Base-by-base conservation (phyloP, 2,888 invertebrate genomes). In the Lepetodrilus schrolli region DNA sequence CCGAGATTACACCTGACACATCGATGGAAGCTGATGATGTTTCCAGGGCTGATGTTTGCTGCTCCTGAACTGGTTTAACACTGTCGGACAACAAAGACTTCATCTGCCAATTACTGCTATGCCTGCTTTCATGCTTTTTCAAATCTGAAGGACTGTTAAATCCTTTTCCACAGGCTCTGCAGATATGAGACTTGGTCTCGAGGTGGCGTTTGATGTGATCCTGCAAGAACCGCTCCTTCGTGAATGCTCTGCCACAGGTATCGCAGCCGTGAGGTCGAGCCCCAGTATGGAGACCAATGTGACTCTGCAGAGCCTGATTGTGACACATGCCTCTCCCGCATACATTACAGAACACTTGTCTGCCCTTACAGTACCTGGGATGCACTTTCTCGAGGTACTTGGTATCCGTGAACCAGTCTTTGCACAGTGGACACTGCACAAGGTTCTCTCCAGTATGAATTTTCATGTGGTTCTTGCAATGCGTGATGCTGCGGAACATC, bases 251-350 rank as follows among this genome's bases (percentile, higher is more conserved):
- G 13, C 69, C 66, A 37, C 75, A 75, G 2, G 37, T 65, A 2
- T 48, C 48, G 69, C 75, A 75, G 2, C 30, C 26, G 37, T 47
- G 65, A 2, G 75, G 75, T 37, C 72, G 36, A 21, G 72, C 71
- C 4, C 75, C 75, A 2, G 72, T 75, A 38, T 75, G 75, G 3
- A 72, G 47, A n/a, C 75, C 51, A 1, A 75, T 30, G 34, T 75
- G 75, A 17, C 75, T 21, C 48, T 69, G 21, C 30, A 72, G 70
- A 20, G 69, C 58, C 20, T 75, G 72, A 48, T 75, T 58, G 30
- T 58, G 58, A 30, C 30, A n/a, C 13, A 58, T 30, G 8, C 21
- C 58, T 30, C 23, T 7, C 20, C 34, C 34, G 34, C 58, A 58
- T 2, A 58, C 58, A 34, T 26, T 4, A n/a, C 58, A 58, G 13